Evolutionary conservation across 1,140 invertebrate species (phyloP).

Genomic region (Calosoma granatense): DNA sequence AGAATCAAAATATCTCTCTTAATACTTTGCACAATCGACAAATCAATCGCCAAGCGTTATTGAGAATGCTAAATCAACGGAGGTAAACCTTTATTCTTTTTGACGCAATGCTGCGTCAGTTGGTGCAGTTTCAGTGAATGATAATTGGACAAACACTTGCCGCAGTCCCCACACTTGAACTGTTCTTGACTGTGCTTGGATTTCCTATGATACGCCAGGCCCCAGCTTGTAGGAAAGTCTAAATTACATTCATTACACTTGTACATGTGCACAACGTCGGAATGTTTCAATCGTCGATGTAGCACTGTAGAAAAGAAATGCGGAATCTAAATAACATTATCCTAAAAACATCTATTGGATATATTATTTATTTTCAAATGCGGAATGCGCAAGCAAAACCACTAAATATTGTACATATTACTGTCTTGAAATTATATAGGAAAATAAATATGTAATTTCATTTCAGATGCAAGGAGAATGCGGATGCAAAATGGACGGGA

Average conservation of each 20-base stretch:
- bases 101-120: background rate
- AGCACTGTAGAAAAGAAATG: slow-evolving; percentile 25
- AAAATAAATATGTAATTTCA: too few relatives aligned
- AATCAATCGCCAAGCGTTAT: too few relatives aligned
- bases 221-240: slow-evolving; percentile 37
- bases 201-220: background rate
- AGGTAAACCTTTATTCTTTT: background rate
- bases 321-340: background rate
- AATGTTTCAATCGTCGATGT: slow-evolving; percentile 38
- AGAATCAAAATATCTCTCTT: background rate
- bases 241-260: slow-evolving; percentile 36
- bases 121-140: background rate
- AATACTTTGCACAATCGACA: background rate
- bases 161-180: background rate
- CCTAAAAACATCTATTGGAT: background rate
- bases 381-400: too few relatives aligned
- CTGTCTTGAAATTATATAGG: too few relatives aligned
- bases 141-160: background rate
- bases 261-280: slow-evolving; percentile 30
- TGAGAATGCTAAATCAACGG: too few relatives aligned
- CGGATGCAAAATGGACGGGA: too few relatives aligned
- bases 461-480: too few relatives aligned
- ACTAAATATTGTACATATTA: too few relatives aligned
- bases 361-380: too few relatives aligned
- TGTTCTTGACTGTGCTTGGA: background rate